Conservation (phyloP, 2,113 vertebrate species). For the Nibea albiflora region DNA sequence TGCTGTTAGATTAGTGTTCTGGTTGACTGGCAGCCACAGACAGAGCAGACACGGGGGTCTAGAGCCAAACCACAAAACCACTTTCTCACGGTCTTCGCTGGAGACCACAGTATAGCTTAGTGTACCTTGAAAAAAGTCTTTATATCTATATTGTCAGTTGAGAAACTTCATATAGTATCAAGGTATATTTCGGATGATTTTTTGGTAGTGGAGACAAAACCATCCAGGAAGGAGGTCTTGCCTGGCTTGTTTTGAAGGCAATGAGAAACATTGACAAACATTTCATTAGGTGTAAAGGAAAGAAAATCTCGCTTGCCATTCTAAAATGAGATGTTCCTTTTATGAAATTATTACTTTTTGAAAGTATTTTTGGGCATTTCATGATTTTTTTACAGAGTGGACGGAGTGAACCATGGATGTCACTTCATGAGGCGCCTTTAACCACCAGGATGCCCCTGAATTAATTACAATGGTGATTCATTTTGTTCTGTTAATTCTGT, state of each 20-base stretch:
- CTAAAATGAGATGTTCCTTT: background rate
- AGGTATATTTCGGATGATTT: no score
- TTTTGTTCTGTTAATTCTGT: background rate
- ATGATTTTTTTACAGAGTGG: background rate
- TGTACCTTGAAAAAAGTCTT: constrained; percentile 1
- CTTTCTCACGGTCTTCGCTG: constrained; percentile 72
- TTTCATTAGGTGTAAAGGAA: no score
- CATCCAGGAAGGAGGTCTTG: no score
- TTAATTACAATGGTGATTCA: background rate
- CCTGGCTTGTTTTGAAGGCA: no score
- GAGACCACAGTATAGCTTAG: constrained; percentile 9
- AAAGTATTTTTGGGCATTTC: background rate
- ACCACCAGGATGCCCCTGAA: background rate
- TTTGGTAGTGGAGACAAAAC: no score
- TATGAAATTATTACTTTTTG: background rate
- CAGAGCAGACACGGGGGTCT: constrained; percentile 70
- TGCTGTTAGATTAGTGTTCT: constrained; percentile 77
- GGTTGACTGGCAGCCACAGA: constrained; percentile 83
- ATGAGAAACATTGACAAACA: no score
- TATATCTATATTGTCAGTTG: constrained; percentile 3
- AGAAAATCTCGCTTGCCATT: background rate
- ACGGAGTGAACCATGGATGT: background rate
- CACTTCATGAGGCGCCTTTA: background rate
- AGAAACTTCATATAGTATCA: background rate
- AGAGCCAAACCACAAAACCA: constrained; percentile 62